Evolutionary conservation across 2,888 invertebrate species (phyloP).

Genomic region (Candidula unifasciata): DNA sequence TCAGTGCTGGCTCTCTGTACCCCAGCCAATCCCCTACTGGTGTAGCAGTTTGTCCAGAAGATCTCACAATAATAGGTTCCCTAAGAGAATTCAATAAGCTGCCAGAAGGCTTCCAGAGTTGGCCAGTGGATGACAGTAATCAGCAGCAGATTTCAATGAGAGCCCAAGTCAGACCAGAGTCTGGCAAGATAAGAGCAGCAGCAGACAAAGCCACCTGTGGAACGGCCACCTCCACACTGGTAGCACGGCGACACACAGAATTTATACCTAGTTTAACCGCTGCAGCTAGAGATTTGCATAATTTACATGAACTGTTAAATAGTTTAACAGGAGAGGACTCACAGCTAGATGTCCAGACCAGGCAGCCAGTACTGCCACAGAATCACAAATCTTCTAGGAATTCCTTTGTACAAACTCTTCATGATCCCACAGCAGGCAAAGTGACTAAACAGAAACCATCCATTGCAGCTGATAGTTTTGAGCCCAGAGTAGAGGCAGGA

Average conservation of each 20-base stretch:
- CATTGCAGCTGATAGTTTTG: not conserved
- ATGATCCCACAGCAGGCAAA: not conserved
- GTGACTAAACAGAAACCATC: not conserved
- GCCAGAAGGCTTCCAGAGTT: no score
- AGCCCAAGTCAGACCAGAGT: not conserved
- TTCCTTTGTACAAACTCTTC: not conserved
- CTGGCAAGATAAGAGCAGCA: not conserved
- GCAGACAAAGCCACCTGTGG: not conserved
- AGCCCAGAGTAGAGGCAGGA: not conserved
- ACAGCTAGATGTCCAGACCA: not conserved
- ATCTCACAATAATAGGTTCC: not conserved
- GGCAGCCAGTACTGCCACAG: not conserved
- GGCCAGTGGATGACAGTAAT: not conserved
- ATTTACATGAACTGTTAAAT: constrained; percentile 40
- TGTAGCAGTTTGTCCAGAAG: not conserved
- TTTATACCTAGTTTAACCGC: constrained; percentile 47
- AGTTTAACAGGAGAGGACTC: constrained; percentile 26
- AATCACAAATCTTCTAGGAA: not conserved
- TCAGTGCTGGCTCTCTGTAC: not conserved
- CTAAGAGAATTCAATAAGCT: constrained; percentile 11
- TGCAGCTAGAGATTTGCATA: constrained; percentile 17
- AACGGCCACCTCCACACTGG: constrained; percentile 38
- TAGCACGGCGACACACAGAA: constrained; percentile 45
- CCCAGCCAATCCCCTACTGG: constrained; percentile 30
- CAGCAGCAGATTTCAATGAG: no score